phyloP scores from a whole-genome alignment of 2,797 vertebrate genomes.

The Coranthus polyacanthus region DNA sequence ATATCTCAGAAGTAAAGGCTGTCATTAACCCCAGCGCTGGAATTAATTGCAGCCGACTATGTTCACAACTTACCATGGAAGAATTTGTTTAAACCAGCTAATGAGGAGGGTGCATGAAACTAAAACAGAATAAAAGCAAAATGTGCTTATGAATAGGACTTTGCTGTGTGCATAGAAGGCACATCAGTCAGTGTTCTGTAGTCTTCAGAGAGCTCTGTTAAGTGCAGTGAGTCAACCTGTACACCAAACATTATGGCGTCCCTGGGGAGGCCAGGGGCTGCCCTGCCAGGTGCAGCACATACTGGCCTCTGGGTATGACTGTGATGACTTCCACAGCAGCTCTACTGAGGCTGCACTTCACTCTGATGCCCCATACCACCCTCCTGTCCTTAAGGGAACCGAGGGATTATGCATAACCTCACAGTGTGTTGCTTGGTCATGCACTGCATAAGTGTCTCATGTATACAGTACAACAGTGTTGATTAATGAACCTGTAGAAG shows the following conservation, averaged over 20 bases:
- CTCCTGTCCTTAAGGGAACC: neutral
- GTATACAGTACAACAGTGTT: neutral
- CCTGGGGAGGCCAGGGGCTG: neutral
- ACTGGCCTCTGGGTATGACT: no score
- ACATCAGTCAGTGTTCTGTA: constrained; percentile 4
- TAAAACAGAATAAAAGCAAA: neutral
- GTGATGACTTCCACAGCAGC: no score
- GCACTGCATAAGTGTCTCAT: neutral
- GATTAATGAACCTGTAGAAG: constrained; percentile 17
- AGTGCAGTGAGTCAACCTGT: constrained; percentile 10
- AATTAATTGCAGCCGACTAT: constrained; percentile 3
- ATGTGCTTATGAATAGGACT: neutral
- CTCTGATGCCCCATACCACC: neutral
- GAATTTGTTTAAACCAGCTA: constrained; percentile 3
- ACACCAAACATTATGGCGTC: constrained; percentile 2
- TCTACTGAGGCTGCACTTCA: neutral
- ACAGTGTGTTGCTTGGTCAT: constrained; percentile 9
- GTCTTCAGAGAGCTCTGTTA: constrained; percentile 6
- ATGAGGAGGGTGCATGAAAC: constrained; percentile 2
- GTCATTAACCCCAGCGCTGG: constrained; percentile 2
- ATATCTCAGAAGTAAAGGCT: neutral
- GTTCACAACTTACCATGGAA: neutral
- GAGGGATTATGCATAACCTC: neutral
- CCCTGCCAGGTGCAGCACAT: constrained; percentile 5
- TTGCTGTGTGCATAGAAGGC: neutral